phyloP scores from a whole-genome alignment of 2,888 invertebrate species.

The Meandrusa payeni region DNA sequence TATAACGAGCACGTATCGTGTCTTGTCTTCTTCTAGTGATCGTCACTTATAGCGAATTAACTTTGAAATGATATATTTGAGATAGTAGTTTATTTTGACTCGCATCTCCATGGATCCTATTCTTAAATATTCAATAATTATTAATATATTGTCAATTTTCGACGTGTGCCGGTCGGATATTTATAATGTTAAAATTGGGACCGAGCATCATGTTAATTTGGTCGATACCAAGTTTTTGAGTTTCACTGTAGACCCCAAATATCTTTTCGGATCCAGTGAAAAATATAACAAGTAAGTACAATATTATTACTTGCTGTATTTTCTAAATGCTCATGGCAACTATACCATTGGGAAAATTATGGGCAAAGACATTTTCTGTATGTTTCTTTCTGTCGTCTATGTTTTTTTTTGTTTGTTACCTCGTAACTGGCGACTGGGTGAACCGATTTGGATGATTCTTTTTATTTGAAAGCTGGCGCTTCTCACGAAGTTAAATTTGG shows the following conservation, averaged over 20 bases:
- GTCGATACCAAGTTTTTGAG: slow-evolving; percentile 87
- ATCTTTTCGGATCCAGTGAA: slow-evolving; percentile 69
- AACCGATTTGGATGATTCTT: too few species aligned
- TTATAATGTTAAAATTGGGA: slow-evolving; percentile 79
- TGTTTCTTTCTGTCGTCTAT: too few species aligned
- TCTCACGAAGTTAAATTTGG: too few species aligned
- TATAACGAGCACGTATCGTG: slow-evolving; percentile 16
- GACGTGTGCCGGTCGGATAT: slow-evolving; percentile 52
- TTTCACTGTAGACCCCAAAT: slow-evolving; percentile 85
- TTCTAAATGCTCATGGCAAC: too few species aligned
- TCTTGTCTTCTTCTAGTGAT: too few species aligned
- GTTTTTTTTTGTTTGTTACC: too few species aligned
- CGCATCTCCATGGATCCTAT: slow-evolving; percentile 24
- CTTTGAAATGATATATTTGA: too few species aligned
- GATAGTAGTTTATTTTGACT: slow-evolving; percentile 25
- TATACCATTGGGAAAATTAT: too few species aligned
- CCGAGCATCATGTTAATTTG: slow-evolving; percentile 82
- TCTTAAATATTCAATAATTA: slow-evolving; percentile 9
- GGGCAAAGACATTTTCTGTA: too few species aligned
- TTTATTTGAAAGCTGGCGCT: too few species aligned
- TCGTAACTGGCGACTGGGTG: too few species aligned
- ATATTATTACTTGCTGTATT: slow-evolving; percentile 5
- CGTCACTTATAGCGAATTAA: too few species aligned
- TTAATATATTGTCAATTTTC: slow-evolving; percentile 26
- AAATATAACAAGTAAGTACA: slow-evolving; percentile 44